Evolutionary conservation across 2,888 invertebrate species (phyloP), one percentile per base, ranked within the genome.

Genomic region (Agapostemon virescens): DNA sequence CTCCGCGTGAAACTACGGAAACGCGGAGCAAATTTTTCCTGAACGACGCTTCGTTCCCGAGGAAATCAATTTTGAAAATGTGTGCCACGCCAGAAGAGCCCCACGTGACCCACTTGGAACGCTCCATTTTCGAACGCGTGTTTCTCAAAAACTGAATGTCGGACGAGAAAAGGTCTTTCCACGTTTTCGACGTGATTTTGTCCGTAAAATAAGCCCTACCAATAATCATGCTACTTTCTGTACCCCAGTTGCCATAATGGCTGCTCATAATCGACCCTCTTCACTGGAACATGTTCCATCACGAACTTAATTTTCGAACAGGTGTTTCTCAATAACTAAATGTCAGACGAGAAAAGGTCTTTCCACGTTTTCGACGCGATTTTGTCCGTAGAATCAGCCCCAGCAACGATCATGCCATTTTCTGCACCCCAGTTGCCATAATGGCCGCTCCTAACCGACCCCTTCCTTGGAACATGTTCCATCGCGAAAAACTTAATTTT

Each of bases 41-140:
- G 33, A 13, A n/a, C 63, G 63, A 36, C 33, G 36, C 23, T 23
- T 40, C 64, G 38, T 36, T 40, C 20, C 23, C 1, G 38, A 26
- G 30, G 23, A 40, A 63, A 63, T 63, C 63, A 36, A 63, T 36
- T 63, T 63, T 13, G 63, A 63, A 63, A 63, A 63, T 63, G 20
- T 36, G 33, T 33, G 63, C 58, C 58, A 33, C 58, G 4, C 63
- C 5, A n/a, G n/a, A 3, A 20, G 20, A 9, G 17, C 13, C 20
- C 33, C 63, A 36, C 63, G 63, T n/a, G 63, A 63, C n/a, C 63
- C n/a, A 63, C 33, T 63, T 63, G 55, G 1, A n/a, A 11, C 20
- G 63, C 0, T 5, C 63, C 63, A 33, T 63, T 63, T 63, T n/a
- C 63, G 1, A 63, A 63, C n/a, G 20, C 20, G 9, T 9, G 20